phyloP scores from a whole-genome alignment of 2,797 vertebrate species.

The Phoxinus dragarum region DNA sequence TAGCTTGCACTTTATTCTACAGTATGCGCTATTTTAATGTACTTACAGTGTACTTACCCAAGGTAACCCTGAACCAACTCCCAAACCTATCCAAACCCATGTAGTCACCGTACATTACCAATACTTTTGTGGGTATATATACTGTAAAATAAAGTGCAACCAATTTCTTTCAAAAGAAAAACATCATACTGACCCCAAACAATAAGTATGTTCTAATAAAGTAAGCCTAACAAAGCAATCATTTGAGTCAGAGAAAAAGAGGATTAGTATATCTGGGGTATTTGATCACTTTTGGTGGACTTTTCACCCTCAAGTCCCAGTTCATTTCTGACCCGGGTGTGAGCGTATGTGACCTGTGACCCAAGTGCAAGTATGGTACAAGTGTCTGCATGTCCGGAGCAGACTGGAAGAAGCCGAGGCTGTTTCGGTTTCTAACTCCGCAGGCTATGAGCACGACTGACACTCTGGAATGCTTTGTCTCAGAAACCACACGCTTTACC shows the following conservation, averaged over 20 bases:
- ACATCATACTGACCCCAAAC: neutral
- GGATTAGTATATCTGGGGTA: neutral
- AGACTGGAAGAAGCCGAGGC: slow-evolving; percentile 48
- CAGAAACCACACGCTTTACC: slow-evolving; percentile 63
- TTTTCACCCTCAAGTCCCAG: slow-evolving; percentile 13
- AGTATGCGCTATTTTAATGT: no score
- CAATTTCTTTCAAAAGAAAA: no score
- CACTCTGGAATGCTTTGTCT: slow-evolving; percentile 81
- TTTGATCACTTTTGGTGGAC: neutral
- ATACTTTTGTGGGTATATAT: no score
- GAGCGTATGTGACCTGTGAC: slow-evolving; percentile 65
- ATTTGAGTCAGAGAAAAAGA: neutral
- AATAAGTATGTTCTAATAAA: neutral
- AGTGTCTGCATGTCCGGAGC: slow-evolving; percentile 60
- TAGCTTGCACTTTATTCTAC: no score
- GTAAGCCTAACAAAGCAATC: neutral
- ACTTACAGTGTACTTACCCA: no score
- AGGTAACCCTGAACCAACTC: no score
- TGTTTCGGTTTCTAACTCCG: slow-evolving; percentile 72
- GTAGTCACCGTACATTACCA: no score
- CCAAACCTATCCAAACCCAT: no score
- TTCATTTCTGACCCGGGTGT: slow-evolving; percentile 23
- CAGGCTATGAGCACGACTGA: slow-evolving; percentile 78
- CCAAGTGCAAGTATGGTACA: slow-evolving; percentile 51
- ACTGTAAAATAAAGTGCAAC: no score